Conservation (phyloP, 2,113 vertebrate genomes). For the Phrynosoma blainvillii region DNA sequence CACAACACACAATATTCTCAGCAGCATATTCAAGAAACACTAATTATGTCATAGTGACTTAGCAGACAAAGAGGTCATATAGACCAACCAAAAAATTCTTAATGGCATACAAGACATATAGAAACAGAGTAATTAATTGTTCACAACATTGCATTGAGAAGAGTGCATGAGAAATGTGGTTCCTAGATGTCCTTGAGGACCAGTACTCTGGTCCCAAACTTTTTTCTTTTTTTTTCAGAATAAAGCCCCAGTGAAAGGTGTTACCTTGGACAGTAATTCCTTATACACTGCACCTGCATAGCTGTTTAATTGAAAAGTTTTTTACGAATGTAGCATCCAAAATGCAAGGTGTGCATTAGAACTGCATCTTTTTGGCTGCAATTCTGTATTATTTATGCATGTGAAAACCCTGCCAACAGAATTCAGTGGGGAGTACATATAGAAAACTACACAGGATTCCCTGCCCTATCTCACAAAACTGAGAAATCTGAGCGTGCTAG, state of each 20-base stretch:
- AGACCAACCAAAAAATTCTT: background rate
- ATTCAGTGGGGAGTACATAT: background rate
- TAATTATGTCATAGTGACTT: background rate
- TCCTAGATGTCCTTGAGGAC: background rate
- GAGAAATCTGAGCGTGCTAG: constrained; percentile 46
- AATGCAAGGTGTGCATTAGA: background rate
- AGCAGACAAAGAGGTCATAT: background rate
- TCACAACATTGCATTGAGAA: background rate
- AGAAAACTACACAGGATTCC: background rate
- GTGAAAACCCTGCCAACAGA: background rate
- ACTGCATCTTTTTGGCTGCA: background rate
- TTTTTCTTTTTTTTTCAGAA: background rate
- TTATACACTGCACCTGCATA: background rate
- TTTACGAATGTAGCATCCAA: background rate
- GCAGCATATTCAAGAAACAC: background rate
- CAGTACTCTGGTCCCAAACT: background rate
- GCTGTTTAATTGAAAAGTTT: background rate
- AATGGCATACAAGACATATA: background rate
- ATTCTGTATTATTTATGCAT: background rate
- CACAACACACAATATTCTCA: background rate
- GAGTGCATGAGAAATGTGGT: background rate
- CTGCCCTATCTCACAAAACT: constrained; percentile 44
- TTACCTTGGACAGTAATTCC: background rate
- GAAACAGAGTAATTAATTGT: background rate
- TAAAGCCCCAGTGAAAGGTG: background rate